Percentiles rank a stretch among this genome's conserved stretches.
These are phyloP conservation scores for Heterodera schachtii DNA, from an alignment of 1,140 invertebrate genomes.

Conservation along the genomic window DNA sequence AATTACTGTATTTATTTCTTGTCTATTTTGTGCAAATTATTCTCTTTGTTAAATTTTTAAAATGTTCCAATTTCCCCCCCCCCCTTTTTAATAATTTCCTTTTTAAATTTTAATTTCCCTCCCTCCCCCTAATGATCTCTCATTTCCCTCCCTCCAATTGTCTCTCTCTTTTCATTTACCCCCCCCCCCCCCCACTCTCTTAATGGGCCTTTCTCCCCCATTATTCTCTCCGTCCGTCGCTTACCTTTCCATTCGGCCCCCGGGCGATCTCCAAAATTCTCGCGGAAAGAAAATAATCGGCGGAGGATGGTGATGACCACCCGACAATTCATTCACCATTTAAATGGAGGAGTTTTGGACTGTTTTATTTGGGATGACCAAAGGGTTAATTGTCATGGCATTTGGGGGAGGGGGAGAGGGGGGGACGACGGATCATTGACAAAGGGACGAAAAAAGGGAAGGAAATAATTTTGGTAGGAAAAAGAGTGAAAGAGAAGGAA, in stretches of 20 bases:
- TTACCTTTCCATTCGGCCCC: neutral
- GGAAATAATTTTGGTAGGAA: neutral
- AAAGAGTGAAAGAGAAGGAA: no score
- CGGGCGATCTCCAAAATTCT: neutral
- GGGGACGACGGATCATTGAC: neutral
- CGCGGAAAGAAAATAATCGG: slow-evolving; percentile 6
- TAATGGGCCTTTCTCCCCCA: no score
- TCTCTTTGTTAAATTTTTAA: no score
- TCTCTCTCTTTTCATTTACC: neutral
- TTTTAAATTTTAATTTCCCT: no score
- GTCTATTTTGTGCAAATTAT: no score
- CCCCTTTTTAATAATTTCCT: no score
- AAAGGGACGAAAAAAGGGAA: neutral
- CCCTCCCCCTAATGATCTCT: no score
- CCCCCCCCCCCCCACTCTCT: no score
- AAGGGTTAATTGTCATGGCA: neutral
- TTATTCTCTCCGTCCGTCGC: neutral
- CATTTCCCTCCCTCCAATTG: neutral
- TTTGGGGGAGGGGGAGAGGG: neutral
- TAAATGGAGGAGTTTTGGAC: neutral
- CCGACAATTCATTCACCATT: neutral
- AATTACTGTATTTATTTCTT: no score
- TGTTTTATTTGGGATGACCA: neutral
- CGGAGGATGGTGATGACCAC: slow-evolving; percentile 5
- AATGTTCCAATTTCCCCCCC: no score